Conservation (phyloP, 2,888 invertebrate genomes). For the Cepaea hortensis region DNA sequence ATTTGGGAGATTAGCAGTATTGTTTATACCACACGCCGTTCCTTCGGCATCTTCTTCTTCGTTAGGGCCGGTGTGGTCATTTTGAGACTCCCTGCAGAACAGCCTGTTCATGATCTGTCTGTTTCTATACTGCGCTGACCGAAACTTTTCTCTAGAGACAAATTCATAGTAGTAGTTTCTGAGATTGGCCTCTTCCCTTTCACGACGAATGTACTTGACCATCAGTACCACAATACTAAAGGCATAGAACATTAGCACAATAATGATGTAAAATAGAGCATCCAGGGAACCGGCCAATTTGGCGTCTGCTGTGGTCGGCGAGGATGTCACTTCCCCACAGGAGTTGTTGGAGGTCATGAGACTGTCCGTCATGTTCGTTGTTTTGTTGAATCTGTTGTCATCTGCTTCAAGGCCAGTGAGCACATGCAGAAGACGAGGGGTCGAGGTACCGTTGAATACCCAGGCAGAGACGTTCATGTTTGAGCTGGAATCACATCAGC, state of each 20-base stretch:
- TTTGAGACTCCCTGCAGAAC: neutral
- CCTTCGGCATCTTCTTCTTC: constrained; percentile 2
- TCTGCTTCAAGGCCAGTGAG: neutral
- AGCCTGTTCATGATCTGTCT: constrained; percentile 38
- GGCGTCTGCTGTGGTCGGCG: constrained; percentile 26
- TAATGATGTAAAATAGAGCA: constrained; percentile 66
- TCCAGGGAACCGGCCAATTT: constrained; percentile 54
- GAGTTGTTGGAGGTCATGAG: constrained; percentile 18
- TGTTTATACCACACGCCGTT: neutral
- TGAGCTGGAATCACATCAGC: neutral
- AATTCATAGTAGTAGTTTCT: constrained; percentile 67
- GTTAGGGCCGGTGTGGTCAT: neutral
- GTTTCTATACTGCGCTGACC: constrained; percentile 46
- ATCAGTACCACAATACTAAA: constrained; percentile 67
- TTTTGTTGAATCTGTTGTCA: neutral
- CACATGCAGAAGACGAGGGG: neutral
- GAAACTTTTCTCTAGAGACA: constrained; percentile 51
- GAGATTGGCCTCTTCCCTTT: constrained; percentile 63
- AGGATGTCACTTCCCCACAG: constrained; percentile 31
- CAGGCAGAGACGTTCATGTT: constrained; percentile 29
- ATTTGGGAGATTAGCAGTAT: neutral
- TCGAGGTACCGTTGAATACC: constrained; percentile 4
- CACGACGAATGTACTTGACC: constrained; percentile 67
- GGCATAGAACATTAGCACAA: constrained; percentile 67
- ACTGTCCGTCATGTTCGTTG: neutral